Conservation (phyloP, 2,797 vertebrate genomes). For the Syndactyla subalaris region DNA sequence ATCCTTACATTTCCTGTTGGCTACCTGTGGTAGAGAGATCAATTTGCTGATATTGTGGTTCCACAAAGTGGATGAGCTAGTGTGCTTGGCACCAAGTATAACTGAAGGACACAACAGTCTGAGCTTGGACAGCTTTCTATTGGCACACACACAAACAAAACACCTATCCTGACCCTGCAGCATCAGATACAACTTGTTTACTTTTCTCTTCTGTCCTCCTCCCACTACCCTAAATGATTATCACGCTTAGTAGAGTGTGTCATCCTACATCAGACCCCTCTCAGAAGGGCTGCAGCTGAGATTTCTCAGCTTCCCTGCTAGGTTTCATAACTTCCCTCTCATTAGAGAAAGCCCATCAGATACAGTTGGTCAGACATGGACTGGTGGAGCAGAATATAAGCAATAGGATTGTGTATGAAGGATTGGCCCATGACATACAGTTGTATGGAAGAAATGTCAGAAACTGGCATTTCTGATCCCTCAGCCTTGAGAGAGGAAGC, state of each 20-base stretch:
- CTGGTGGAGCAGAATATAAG: not conserved
- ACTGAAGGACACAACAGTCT: not conserved
- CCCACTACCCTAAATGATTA: fast-evolving
- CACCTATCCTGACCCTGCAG: not conserved
- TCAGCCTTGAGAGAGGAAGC: not conserved
- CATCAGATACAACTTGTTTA: not conserved
- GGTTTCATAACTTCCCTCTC: not conserved
- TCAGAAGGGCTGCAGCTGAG: not conserved
- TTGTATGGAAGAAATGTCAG: not conserved
- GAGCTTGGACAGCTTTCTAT: fast-evolving
- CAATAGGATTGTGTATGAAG: fast-evolving
- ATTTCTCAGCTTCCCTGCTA: not conserved
- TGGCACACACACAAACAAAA: not conserved
- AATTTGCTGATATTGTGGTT: not conserved
- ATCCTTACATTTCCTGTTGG: not conserved
- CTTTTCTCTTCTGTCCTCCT: not conserved
- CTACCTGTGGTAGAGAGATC: not conserved
- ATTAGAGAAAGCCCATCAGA: not conserved
- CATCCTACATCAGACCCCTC: too few relatives aligned
- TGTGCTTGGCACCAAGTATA: not conserved
- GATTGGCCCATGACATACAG: not conserved
- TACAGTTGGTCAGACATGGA: not conserved
- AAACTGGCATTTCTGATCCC: not conserved
- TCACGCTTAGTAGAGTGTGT: not conserved
- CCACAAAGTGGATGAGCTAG: not conserved